A percentile compares a stretch with the other conserved stretches of the same genome.
Evolutionary conservation across 2,113 vertebrate species (phyloP).

Genomic region (Willisornis vidua): DNA sequence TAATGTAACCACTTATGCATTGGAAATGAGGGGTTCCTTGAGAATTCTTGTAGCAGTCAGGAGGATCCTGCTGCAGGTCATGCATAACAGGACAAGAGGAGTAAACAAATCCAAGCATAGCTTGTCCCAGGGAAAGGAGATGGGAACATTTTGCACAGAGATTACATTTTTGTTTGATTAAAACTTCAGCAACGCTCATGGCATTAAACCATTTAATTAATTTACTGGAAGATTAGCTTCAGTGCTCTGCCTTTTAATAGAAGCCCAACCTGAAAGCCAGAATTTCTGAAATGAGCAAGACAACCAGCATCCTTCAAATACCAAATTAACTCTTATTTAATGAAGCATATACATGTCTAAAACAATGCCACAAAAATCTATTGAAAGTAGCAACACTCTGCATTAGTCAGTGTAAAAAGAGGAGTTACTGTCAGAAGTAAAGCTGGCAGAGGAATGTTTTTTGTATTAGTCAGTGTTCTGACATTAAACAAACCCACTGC

Average conservation of each 20-base stretch:
- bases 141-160: constrained; percentile 23
- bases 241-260: not conserved
- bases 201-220: constrained; percentile 34
- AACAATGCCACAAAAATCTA: not conserved
- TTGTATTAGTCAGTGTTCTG: not conserved
- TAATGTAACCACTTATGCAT: not conserved
- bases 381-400: not conserved
- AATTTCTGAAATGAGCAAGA: constrained; percentile 2
- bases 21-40: not conserved
- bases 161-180: constrained; percentile 45
- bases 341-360: not conserved
- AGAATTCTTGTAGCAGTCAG: not conserved
- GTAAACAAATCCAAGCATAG: not conserved
- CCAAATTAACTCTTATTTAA: not conserved
- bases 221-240: constrained; percentile 45
- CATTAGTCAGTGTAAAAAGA: not conserved
- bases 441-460: not conserved
- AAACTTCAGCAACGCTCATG: not conserved
- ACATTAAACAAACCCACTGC: not conserved
- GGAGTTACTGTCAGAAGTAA: not conserved
- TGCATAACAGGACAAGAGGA: not conserved
- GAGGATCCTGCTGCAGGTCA: not conserved
- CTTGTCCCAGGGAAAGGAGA: not conserved
- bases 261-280: not conserved
- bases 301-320: not conserved